Conservation (phyloP, 2,113 vertebrate species). For the Guaruba guarouba region DNA sequence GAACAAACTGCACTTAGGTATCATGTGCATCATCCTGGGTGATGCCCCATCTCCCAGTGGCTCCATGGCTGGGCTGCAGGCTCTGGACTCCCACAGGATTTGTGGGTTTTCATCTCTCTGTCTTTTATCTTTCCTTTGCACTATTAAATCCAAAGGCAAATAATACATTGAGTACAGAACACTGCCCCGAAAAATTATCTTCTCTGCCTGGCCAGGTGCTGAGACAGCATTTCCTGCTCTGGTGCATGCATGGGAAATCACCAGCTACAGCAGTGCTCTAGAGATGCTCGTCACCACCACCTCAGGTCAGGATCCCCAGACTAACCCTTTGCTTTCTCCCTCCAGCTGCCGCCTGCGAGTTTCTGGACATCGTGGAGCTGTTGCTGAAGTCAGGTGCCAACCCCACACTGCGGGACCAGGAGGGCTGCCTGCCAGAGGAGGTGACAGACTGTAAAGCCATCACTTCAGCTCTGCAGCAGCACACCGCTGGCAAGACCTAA, state of each 20-base stretch:
- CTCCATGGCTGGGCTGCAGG: not conserved
- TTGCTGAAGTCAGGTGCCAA: slow-evolving; percentile 87
- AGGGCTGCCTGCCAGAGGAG: slow-evolving; percentile 91
- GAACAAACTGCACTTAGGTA: not conserved
- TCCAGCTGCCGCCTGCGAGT: slow-evolving; percentile 92
- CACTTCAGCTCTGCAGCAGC: slow-evolving; percentile 80
- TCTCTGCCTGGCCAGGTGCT: not conserved
- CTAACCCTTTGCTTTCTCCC: not conserved
- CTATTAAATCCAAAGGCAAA: not conserved
- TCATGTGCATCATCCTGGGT: not conserved
- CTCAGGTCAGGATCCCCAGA: not conserved
- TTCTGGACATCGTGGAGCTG: slow-evolving; percentile 91
- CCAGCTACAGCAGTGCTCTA: not conserved
- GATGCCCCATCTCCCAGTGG: accelerated
- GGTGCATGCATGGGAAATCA: not conserved
- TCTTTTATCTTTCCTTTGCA: not conserved
- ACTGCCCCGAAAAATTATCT: not conserved
- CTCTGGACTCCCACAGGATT: not conserved
- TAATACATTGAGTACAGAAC: not conserved
- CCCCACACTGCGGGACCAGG: slow-evolving; percentile 87
- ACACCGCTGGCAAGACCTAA: slow-evolving; percentile 50
- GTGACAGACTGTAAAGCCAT: slow-evolving; percentile 89
- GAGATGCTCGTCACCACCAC: accelerated
- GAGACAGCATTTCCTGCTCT: not conserved
- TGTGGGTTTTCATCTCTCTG: not conserved